These are phyloP conservation scores for Taeniopygia guttata DNA, from an alignment of 2,797 vertebrate genomes.

Conservation along the genomic window DNA sequence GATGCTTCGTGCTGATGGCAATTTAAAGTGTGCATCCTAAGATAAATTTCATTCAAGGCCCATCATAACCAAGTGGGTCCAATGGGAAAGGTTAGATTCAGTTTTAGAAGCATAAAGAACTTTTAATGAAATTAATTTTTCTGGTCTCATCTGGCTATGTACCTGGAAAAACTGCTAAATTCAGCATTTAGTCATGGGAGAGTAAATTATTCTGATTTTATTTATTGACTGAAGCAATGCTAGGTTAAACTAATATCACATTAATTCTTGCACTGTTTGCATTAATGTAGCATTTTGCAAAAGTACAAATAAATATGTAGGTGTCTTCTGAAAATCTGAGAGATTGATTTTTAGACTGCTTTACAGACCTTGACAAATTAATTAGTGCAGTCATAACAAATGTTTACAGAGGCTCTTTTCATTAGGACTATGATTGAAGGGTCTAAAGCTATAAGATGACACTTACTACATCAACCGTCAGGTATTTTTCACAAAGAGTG, in stretches of 20 bases:
- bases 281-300: slow-evolving; percentile 2
- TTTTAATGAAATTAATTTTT: slow-evolving; percentile 40
- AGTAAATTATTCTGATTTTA: slow-evolving; percentile 58
- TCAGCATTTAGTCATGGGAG: slow-evolving; percentile 25
- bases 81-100: background rate
- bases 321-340: background rate
- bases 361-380: background rate
- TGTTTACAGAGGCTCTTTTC: background rate
- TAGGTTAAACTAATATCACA: slow-evolving; percentile 33
- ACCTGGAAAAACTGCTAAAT: slow-evolving; percentile 32
- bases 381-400: background rate
- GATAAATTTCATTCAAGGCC: background rate
- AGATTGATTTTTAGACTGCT: background rate
- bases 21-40: background rate
- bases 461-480: background rate
- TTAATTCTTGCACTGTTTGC: slow-evolving; percentile 7
- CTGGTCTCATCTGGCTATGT: background rate
- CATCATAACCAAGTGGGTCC: background rate
- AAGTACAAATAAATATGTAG: background rate
- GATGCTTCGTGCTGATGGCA: background rate
- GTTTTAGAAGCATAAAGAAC: slow-evolving; percentile 14
- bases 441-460: background rate
- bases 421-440: background rate
- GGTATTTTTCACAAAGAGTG: background rate
- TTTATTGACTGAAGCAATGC: slow-evolving; percentile 44